Evolutionary conservation across 2,113 vertebrate genomes (phyloP).

Genomic region (Madoqua kirkii): DNA sequence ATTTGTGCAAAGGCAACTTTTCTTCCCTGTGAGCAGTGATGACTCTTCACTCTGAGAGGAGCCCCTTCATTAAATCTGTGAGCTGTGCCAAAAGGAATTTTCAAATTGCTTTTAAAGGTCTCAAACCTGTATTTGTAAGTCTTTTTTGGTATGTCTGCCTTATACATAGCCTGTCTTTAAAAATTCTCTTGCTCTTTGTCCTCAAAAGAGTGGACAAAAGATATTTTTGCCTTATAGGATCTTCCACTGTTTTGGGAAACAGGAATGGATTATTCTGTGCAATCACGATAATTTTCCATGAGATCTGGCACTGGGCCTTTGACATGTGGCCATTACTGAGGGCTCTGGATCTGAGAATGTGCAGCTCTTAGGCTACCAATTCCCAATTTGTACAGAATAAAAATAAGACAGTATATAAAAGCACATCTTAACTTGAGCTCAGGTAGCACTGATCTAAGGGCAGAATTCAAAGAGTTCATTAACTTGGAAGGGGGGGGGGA

Average conservation of each 20-base stretch:
- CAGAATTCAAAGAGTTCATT: background rate
- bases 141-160: background rate
- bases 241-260: background rate
- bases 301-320: background rate
- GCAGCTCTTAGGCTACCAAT: background rate
- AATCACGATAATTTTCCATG: background rate
- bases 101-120: background rate
- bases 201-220: background rate
- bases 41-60: background rate
- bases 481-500: background rate
- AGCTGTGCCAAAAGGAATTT: background rate
- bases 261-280: background rate
- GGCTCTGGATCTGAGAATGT: background rate
- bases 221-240: background rate
- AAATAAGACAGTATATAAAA: background rate
- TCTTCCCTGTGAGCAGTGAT: background rate
- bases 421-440: background rate
- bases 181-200: background rate
- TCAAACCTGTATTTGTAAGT: background rate
- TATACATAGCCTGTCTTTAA: background rate
- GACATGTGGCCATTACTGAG: background rate
- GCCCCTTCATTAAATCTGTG: background rate
- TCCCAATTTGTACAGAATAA: background rate
- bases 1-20: background rate
- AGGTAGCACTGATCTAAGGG: background rate